Base-by-base conservation (phyloP, 2,797 vertebrate genomes). In the Saxicola maurus region DNA sequence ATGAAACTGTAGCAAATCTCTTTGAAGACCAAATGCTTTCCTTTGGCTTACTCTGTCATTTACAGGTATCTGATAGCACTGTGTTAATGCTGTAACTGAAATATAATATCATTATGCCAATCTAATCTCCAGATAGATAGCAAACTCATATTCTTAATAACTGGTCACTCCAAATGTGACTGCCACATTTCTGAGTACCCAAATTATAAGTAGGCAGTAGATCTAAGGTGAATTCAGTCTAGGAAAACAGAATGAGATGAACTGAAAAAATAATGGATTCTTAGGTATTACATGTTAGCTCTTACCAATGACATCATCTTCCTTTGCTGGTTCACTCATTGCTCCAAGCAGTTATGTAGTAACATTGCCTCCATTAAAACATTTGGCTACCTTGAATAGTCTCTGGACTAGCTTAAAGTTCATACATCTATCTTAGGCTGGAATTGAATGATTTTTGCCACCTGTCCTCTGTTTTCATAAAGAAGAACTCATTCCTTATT, bases 11-110 rank as follows among this genome's bases (percentile, higher is more conserved):
- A 75, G 12, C 15, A 83, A 61, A 83, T 27, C 21, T 67, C 2
- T 76, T 78, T 87, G 38, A 73, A 86, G 92, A 37, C 13, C 52
- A 76, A 64, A 61, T 27, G 9, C 13, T 17, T 66, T 77, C 17
- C 9, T 68, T 30, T 79, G 52, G 3, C 17, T 77, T 48, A 72
- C 3, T 60, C n/a, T 13, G 0, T 49, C 28, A 30, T 17, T 30
- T 18, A 13, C 8, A 49, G n/a, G 25, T 59, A 27, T 87, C 69
- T 62, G 59, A 45, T 30, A 87, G 6, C 6, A 12, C 5, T 11
- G 14, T 33, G 18, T 64, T 71, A 73, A 69, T 42, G 17, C 31
- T 20, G 4, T 43, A 69, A 62, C 7, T 49, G 56, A 80, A 86
- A 57, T 27, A 20, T 12, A 51, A 74, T 11, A 75, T 5, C 11